Evolutionary conservation across 92 coral and sea anemone species (phyloP), one percentile per base, ranked within the genome.

Genomic region (Phymanthus crucifer): DNA sequence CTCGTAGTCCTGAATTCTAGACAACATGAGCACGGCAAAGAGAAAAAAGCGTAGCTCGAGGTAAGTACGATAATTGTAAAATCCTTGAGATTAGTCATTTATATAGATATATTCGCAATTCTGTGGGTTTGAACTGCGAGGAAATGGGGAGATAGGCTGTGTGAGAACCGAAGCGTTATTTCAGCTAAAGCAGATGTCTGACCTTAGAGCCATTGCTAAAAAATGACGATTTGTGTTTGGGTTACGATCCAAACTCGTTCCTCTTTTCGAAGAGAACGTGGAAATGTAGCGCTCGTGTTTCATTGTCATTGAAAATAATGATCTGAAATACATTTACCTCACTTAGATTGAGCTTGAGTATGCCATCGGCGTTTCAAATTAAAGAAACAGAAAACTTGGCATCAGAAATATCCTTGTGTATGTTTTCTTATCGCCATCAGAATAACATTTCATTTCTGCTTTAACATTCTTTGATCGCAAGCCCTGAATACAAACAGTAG

Each of bases 1-100:
- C n/a, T 32, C 40, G 50, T n/a, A 66, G 48, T 70, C 69, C 73
- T 35, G 54, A 75, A 72, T 70, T 32, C 40, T 10, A 74, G 61
- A 32, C 66, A 75, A 67, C 77, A 92, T 92, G 97, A 92, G 97
- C 78, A 82, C 97, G 43, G 92, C 92, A 38, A 92, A 92, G 56
- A 82, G 97, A 75, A 92, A 92, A 80, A 92, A 90, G 97, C 92
- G 97, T 3, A 92, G 94, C 74, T 90, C 94, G 56, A 92, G 97
- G 97, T 92, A 90, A 74, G 94, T 50, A 40, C 74, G 69, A 66
- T 61, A 48, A 16, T n/a, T 2, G 21, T 56, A 66, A 61, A 48
- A 10, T 7, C 6, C 10, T 56, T 38, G 43, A 46, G 16, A 73
- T 12, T 38, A 83, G 66, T 34, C 12, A 68, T 17, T 40, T 3